Conservation (phyloP, 2,888 invertebrate species). For the Pheosia gnoma region DNA sequence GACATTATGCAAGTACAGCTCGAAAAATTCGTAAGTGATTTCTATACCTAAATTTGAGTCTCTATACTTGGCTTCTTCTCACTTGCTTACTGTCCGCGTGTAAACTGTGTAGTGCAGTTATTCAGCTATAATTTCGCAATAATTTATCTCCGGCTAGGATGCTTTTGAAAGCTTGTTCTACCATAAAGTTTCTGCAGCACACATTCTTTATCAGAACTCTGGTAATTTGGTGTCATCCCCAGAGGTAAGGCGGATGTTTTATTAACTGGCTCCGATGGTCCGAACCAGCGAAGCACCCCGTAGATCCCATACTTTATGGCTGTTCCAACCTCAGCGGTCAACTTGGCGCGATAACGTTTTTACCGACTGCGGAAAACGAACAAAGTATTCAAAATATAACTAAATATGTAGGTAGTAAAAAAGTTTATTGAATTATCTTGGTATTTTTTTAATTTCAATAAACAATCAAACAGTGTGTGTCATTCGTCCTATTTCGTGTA, state of each 20-base stretch:
- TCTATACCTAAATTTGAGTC: too few species aligned
- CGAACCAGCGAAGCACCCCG: conserved; percentile 45
- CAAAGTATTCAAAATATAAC: conserved; percentile 9
- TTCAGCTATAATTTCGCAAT: too few species aligned
- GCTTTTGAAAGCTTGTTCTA: neutral
- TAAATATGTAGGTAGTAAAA: neutral
- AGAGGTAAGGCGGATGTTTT: conserved; percentile 57
- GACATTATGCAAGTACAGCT: too few species aligned
- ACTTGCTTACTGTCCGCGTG: too few species aligned
- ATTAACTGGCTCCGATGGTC: conserved; percentile 58
- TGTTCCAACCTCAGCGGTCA: conserved; percentile 50
- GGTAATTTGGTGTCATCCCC: conserved; percentile 64
- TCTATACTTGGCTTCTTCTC: too few species aligned
- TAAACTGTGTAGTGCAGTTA: too few species aligned
- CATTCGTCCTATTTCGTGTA: too few species aligned
- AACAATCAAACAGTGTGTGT: neutral
- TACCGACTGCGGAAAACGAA: conserved; percentile 35
- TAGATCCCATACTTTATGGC: conserved; percentile 57
- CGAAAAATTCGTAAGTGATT: too few species aligned
- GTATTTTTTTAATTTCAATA: neutral
- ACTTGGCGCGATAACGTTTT: conserved; percentile 47
- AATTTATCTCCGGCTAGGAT: neutral
- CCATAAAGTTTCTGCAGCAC: conserved; percentile 28
- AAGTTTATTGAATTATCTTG: neutral
- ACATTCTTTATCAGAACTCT: conserved; percentile 49